Conservation (phyloP, 2,113 vertebrate species). For the Zeus faber region DNA sequence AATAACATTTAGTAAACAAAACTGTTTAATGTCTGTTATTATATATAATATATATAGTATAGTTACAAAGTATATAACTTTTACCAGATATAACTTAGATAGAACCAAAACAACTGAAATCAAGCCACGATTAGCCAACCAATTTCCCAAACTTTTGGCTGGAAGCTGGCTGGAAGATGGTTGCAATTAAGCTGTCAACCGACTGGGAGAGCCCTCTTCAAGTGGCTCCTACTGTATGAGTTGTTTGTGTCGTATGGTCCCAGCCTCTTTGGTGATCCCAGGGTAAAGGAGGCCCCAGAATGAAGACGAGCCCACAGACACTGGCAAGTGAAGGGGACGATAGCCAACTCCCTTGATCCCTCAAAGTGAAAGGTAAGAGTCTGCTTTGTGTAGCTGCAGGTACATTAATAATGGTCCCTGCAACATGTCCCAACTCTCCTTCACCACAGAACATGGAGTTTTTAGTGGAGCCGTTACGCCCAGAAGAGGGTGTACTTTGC, state of each 20-base stretch:
- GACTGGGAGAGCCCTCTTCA: no score
- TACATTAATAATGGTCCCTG: conserved; percentile 5
- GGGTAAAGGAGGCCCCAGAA: neutral
- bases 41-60: no score
- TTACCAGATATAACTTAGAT: no score
- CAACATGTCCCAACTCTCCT: neutral
- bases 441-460: neutral
- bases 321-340: neutral
- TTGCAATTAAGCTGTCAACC: no score
- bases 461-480: neutral
- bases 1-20: no score
- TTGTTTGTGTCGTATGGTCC: conserved; percentile 3
- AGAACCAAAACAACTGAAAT: no score
- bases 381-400: neutral
- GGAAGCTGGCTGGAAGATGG: no score
- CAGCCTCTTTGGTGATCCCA: neutral
- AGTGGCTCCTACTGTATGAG: conserved; percentile 17
- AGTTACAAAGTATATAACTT: no score
- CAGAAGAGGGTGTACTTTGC: neutral
- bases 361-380: neutral
- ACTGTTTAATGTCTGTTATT: no score
- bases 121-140: no score
- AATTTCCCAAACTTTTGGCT: no score
- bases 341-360: neutral
- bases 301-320: neutral